Evolutionary conservation across 2,113 vertebrate genomes (phyloP).

Genomic region (Muntiacus muntjak): DNA sequence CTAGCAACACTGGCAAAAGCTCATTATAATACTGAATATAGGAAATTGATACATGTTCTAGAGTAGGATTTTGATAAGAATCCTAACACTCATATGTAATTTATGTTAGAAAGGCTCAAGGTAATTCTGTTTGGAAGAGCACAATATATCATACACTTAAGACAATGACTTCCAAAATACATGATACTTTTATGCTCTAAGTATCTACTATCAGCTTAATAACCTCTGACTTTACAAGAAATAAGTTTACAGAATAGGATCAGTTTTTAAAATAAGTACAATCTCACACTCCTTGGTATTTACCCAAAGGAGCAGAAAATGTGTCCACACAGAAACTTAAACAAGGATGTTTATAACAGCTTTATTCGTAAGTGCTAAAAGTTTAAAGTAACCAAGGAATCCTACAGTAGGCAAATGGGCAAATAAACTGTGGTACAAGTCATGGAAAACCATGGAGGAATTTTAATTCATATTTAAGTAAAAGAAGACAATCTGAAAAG

Average conservation of each 20-base stretch:
- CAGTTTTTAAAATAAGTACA: not conserved
- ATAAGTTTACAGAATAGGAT: not conserved
- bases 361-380: not conserved
- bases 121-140: not conserved
- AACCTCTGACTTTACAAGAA: not conserved
- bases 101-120: not conserved
- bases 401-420: not conserved
- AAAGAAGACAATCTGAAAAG: not conserved
- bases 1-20: not conserved
- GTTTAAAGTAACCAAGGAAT: not conserved
- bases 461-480: not conserved
- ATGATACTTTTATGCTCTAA: not conserved
- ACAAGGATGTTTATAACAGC: not conserved
- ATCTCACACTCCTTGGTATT: not conserved
- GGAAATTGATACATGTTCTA: not conserved
- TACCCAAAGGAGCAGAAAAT: not conserved
- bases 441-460: not conserved
- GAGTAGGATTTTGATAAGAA: not conserved
- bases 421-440: not conserved
- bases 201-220: not conserved
- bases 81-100: not conserved
- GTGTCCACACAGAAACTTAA: not conserved
- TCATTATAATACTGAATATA: not conserved
- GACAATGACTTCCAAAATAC: not conserved
- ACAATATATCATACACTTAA: not conserved